Base-by-base conservation (phyloP, 1,140 invertebrate species). In the Telenomus remus region DNA sequence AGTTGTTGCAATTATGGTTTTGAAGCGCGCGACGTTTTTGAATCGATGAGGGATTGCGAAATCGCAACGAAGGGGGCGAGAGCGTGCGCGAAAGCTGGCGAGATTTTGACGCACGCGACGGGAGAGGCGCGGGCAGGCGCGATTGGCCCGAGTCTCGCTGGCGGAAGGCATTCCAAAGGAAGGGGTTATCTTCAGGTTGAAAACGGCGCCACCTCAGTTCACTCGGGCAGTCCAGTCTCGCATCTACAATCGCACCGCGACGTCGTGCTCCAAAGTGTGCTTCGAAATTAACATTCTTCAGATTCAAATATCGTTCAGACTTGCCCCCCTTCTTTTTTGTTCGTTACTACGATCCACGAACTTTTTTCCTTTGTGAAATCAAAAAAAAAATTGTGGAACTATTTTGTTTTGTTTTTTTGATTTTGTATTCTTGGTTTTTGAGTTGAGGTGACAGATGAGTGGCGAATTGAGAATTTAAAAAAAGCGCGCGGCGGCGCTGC, bases 131-230 rank as follows among this genome's bases (percentile, higher is more conserved):
- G 37, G 37, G 34, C 49, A 49, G 66, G 61, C 78, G 76, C 63
- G 76, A 70, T 70, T 75, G 72, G 75, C 70, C 59, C 55, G 47
- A 61, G 65, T 69, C 49, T 27, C 19, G 19, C 19, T 49, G 56
- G 42, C 53, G 70, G 54, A 61, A 73, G 68, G 64, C 68, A 56
- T 50, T 44, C 44, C 33, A 53, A 48, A 59, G 72, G 64, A 64
- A 64, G 73, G 73, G 65, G 61, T 86, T 85, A 81, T 85, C 81
- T 81, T 84, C 84, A 85, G 83, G 85, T 86, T 86, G 82, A 81
- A 84, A 81, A 80, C 79, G 81, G 81, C 72, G 82, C 77, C 81
- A 84, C 77, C 84, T 80, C 81, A 84, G 72, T 78, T 77, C 61
- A 42, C 50, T 61, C 56, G 48, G 42, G 13, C 59, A 72, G 81